Conservation (phyloP, 2,113 vertebrate genomes). For the Anoplopoma fimbria region DNA sequence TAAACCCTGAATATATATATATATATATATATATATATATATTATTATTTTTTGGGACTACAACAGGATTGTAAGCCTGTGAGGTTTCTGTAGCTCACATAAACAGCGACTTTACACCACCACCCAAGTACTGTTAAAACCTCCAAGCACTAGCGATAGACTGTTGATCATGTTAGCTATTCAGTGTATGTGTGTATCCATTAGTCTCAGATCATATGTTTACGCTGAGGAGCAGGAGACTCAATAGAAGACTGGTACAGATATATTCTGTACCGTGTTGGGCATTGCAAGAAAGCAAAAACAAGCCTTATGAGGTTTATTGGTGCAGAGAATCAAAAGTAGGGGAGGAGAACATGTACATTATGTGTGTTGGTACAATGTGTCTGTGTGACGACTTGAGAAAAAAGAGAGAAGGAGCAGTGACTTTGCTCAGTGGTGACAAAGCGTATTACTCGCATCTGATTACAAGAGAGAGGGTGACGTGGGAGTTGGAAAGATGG, state of each 20-base stretch:
- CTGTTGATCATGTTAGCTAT: slow-evolving; percentile 34
- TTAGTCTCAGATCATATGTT: slow-evolving; percentile 11
- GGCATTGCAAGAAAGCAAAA: background rate
- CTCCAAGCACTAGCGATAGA: slow-evolving; percentile 8
- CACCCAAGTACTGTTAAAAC: slow-evolving; percentile 25
- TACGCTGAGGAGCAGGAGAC: slow-evolving; percentile 8
- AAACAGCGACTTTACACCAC: slow-evolving; percentile 9
- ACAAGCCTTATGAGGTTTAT: background rate
- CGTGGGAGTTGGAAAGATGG: slow-evolving; percentile 36
- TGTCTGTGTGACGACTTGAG: slow-evolving; percentile 9
- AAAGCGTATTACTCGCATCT: slow-evolving; percentile 62
- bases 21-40: too few relatives aligned
- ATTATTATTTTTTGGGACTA: background rate
- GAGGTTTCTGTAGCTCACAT: slow-evolving; percentile 4
- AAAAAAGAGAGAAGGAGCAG: slow-evolving; percentile 9
- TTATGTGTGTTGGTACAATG: background rate
- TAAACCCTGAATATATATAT: background rate
- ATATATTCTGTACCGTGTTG: background rate
- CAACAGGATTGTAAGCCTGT: background rate
- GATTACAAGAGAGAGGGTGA: slow-evolving; percentile 38
- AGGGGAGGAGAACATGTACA: slow-evolving; percentile 10
- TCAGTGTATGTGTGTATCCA: slow-evolving; percentile 7
- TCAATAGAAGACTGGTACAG: slow-evolving; percentile 7
- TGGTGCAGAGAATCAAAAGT: slow-evolving; percentile 6
- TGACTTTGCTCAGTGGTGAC: slow-evolving; percentile 46